phyloP scores from a whole-genome alignment of 2,888 invertebrate species.

The Ashinkailepas kermadecensis region DNA sequence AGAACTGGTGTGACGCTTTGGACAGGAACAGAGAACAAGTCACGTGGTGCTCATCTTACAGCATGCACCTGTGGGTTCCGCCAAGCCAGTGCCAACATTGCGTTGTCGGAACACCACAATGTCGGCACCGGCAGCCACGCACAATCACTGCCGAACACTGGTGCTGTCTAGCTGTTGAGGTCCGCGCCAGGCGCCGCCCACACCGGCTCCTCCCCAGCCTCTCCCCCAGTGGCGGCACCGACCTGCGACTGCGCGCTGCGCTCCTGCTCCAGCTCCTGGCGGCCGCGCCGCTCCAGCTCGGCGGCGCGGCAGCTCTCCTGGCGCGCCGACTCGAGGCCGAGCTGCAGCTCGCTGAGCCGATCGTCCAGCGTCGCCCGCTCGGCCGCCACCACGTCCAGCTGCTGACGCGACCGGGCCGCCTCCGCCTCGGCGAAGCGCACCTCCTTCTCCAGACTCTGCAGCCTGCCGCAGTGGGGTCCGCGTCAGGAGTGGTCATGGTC shows the following conservation, averaged over 20 bases:
- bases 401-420: not conserved
- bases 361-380: not conserved
- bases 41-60: too few relatives aligned
- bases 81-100: too few relatives aligned
- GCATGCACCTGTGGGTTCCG: too few relatives aligned
- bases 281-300: not conserved
- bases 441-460: conserved; percentile 11
- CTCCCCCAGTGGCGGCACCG: not conserved
- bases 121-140: too few relatives aligned
- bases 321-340: not conserved
- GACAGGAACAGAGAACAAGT: too few relatives aligned
- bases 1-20: too few relatives aligned
- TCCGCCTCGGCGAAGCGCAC: conserved; percentile 1
- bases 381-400: not conserved
- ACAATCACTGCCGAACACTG: too few relatives aligned
- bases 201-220: not conserved
- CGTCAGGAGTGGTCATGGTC: too few relatives aligned
- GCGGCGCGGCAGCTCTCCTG: not conserved
- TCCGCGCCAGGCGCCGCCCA: too few relatives aligned
- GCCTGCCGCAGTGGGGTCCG: not conserved
- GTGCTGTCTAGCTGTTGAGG: too few relatives aligned
- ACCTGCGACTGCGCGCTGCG: not conserved
- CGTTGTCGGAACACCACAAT: too few relatives aligned
- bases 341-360: not conserved
- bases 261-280: not conserved